Evolutionary conservation across 2,888 invertebrate genomes (phyloP).

Genomic region (Tetragonula carbonaria): DNA sequence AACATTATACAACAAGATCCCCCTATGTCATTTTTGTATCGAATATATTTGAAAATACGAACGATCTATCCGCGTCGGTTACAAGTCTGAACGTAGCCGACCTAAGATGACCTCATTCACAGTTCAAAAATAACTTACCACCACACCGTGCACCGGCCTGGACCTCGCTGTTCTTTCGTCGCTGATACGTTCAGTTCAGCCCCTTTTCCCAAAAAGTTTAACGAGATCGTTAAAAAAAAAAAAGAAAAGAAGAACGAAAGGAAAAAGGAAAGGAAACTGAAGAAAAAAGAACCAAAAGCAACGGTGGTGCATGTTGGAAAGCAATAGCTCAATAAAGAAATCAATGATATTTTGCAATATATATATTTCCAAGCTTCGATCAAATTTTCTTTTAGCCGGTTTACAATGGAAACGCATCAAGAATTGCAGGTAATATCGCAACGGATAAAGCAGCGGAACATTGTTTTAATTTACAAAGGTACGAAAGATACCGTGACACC

Average conservation of each 20-base stretch:
- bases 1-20: background rate
- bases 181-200: conserved; percentile 29
- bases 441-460: conserved; percentile 52
- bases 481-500: conserved; percentile 42
- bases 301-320: too few relatives aligned
- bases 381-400: conserved; percentile 4
- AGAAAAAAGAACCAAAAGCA: background rate
- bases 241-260: conserved; percentile 19
- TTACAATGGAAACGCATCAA: conserved; percentile 63
- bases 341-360: background rate
- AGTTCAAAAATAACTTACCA: conserved; percentile 77
- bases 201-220: conserved; percentile 45
- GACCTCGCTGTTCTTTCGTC: background rate
- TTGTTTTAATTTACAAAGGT: conserved; percentile 61
- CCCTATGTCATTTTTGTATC: conserved; percentile 46
- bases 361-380: conserved; percentile 17
- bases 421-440: conserved; percentile 45
- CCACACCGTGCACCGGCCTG: conserved; percentile 45
- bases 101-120: conserved; percentile 80
- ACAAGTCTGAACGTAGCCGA: conserved; percentile 67
- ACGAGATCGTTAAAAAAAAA: conserved; percentile 3
- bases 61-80: conserved; percentile 59
- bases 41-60: conserved; percentile 49
- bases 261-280: background rate
- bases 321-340: background rate